Percentiles rank a stretch among this genome's conserved stretches.
These are phyloP conservation scores for Neodiprion fabricii DNA, from an alignment of 1,140 invertebrate species.

Conservation along the genomic window DNA sequence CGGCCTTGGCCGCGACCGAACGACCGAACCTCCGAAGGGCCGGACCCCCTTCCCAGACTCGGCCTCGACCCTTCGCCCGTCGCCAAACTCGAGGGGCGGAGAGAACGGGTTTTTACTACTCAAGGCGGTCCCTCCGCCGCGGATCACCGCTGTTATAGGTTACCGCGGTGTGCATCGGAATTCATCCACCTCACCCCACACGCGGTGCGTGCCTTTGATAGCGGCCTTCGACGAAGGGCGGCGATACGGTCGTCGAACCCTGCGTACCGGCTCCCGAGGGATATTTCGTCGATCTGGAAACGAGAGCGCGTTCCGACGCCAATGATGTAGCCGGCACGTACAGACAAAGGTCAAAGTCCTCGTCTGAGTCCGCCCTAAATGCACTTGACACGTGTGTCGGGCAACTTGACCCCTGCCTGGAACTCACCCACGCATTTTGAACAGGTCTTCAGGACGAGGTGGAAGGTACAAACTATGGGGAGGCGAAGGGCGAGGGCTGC, in stretches of 20 bases:
- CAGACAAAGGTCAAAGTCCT: background rate
- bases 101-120: constrained; percentile 34
- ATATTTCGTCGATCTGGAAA: background rate
- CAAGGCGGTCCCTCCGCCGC: constrained; percentile 17
- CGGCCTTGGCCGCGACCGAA: constrained; percentile 39
- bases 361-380: background rate
- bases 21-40: constrained; percentile 28
- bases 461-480: constrained; percentile 30
- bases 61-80: background rate
- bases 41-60: background rate
- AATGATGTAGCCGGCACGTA: background rate
- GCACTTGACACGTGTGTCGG: background rate
- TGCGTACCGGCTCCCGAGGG: background rate
- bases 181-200: constrained; percentile 11
- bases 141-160: constrained; percentile 10
- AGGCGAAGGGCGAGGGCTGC: background rate
- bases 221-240: constrained; percentile 22
- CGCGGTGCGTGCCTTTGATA: background rate
- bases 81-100: constrained; percentile 26
- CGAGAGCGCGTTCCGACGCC: background rate
- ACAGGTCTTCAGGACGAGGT: constrained; percentile 46
- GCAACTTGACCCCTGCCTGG: constrained; percentile 19
- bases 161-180: constrained; percentile 18
- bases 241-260: background rate
- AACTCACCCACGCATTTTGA: constrained; percentile 47